Evolutionary conservation across 2,888 invertebrate genomes (phyloP), one percentile per base, ranked within the genome.

Genomic region (Dasysyrphus tricinctus): DNA sequence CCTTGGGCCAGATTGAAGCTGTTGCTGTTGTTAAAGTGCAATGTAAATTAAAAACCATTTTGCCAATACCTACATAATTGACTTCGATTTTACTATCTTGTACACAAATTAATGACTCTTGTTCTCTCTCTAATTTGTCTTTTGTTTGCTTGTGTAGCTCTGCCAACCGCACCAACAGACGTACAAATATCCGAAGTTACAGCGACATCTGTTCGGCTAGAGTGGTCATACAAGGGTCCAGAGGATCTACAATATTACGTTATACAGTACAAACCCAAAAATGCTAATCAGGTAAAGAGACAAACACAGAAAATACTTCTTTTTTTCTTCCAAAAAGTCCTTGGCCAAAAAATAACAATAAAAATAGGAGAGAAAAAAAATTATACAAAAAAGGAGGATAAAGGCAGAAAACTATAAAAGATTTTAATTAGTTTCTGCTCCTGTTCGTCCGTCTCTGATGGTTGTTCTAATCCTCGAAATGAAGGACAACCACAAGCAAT

Each of bases 181-280:
- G 96, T 99, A 56, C 95, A 96, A 90, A 96, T 98, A 37, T 97
- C 98, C 2, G 98, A 98, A 92, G 97, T 99, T 89, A 98, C 98
- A 5, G 97, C 98, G 8, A 97, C 97, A 24, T 97, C 98, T 3
- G 98, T 99, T 32, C 95, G 97, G 74, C 94, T 99, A 80, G 96
- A 97, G 14, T 99, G 99, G 99, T 96, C 97, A 0, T 97, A 98
- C 93, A 96, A 96, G 90, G 96, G 96, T 14, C 95, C 96, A 1
- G 97, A 97, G 90, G 98, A 98, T 90, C 95, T 98, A n/a, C 96
- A 96, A 90, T 98, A 98, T 92, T 99, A 98, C 93, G 97, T 98
- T 89, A 97, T 99, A 90, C 98, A 98, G 93, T 98, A 98, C 94
- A 98, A 98, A 92, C 98, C 98, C 59, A 98, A 98, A 94, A 97